Evolutionary conservation across 2,888 invertebrate genomes (phyloP).

Genomic region (Steinernema carpocapsae): DNA sequence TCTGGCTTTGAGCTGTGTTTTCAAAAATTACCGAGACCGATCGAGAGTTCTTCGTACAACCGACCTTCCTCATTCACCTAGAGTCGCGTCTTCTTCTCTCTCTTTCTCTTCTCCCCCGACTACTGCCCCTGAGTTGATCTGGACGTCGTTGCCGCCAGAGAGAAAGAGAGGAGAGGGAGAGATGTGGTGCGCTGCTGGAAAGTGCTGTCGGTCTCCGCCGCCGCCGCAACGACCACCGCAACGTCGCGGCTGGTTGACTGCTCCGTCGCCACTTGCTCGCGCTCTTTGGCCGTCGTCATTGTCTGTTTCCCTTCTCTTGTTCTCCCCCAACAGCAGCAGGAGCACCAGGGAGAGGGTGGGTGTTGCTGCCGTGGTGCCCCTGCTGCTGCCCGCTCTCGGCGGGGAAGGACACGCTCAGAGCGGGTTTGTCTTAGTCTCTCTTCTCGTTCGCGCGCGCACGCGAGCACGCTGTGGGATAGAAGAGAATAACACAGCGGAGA

Average conservation of each 20-base stretch:
- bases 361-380: too few relatives aligned
- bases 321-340: too few relatives aligned
- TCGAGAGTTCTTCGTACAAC: too few relatives aligned
- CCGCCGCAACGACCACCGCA: slow-evolving; percentile 13
- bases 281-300: slow-evolving; percentile 1
- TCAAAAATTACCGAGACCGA: too few relatives aligned
- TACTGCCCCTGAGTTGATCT: not conserved
- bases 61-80: too few relatives aligned
- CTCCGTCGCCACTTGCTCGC: slow-evolving; percentile 5
- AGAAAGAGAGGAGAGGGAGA: too few relatives aligned
- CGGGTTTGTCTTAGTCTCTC: slow-evolving; percentile 10
- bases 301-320: not conserved
- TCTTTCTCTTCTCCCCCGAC: not conserved
- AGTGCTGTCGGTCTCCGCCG: slow-evolving; percentile 14
- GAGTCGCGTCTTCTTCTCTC: not conserved
- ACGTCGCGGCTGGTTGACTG: slow-evolving; percentile 29
- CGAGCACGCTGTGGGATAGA: slow-evolving; percentile 2
- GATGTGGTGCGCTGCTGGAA: not conserved
- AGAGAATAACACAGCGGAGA: slow-evolving; percentile 27
- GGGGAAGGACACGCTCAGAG: not conserved
- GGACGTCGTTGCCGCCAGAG: too few relatives aligned
- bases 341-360: too few relatives aligned
- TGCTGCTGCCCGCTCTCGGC: not conserved
- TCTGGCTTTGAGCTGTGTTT: too few relatives aligned
- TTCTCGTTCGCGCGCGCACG: not conserved